These are phyloP conservation scores for Hassar affinis DNA, from an alignment of 2,113 vertebrate species.

Conservation along the genomic window DNA sequence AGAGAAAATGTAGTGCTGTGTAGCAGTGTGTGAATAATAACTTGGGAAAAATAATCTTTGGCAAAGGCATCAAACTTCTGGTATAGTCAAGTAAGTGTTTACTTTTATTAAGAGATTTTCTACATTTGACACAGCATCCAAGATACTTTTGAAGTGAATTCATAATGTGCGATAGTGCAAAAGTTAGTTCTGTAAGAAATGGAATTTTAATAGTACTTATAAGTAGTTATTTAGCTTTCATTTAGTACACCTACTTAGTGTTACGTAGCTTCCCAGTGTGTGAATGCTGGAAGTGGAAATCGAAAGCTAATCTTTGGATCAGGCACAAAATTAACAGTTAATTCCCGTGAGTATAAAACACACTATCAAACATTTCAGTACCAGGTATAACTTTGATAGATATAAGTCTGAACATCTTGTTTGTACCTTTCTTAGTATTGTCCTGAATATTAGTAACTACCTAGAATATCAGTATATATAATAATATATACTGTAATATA, in stretches of 20 bases:
- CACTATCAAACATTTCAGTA: background rate
- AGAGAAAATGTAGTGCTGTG: slow-evolving; percentile 6
- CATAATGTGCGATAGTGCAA: background rate
- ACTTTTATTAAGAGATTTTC: background rate
- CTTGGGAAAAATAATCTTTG: slow-evolving; percentile 35
- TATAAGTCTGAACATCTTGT: background rate
- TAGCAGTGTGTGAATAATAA: slow-evolving; percentile 41
- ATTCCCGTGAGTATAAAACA: slow-evolving; percentile 37
- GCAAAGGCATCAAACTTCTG: slow-evolving; percentile 41
- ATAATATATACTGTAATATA: no score
- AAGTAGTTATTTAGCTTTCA: background rate
- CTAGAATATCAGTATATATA: no score
- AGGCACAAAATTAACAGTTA: slow-evolving; percentile 30
- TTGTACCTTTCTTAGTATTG: background rate
- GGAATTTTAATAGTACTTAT: background rate
- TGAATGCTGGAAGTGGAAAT: slow-evolving; percentile 16
- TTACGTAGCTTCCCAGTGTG: background rate
- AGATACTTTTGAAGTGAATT: background rate
- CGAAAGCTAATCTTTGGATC: slow-evolving; percentile 26
- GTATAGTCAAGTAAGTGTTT: slow-evolving; percentile 49
- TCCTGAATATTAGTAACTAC: background rate
- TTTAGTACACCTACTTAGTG: background rate
- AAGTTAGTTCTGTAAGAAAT: background rate
- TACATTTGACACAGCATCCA: background rate
- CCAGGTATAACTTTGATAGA: background rate